A percentile compares a stretch with the other conserved stretches of the same genome.
Conservation (phyloP, 2,113 vertebrate species). For the Cebidichthys violaceus region DNA sequence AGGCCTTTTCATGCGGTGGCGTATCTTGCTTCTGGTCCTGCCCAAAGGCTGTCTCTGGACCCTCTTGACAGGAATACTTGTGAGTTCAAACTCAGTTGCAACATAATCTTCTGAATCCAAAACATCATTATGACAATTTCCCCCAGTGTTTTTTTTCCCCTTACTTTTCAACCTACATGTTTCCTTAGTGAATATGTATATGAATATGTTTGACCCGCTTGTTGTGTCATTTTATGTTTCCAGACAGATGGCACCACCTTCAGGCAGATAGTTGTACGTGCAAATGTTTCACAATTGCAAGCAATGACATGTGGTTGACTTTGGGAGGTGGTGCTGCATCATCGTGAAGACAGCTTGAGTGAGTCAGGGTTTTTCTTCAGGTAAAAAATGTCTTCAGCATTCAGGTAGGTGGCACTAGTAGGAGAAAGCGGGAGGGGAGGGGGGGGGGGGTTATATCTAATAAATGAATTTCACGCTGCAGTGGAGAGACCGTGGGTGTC, state of each 20-base stretch:
- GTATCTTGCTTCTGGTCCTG: not conserved
- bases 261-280: constrained; percentile 8
- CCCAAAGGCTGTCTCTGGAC: not conserved
- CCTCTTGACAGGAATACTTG: not conserved
- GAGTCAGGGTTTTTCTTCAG: not conserved
- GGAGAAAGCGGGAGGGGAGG: no score
- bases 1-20: not conserved
- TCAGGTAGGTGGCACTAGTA: not conserved
- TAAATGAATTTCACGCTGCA: not conserved
- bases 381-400: not conserved
- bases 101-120: not conserved
- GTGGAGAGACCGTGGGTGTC: not conserved
- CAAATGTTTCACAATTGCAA: not conserved
- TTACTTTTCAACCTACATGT: not conserved
- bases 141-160: not conserved
- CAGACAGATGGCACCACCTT: constrained; percentile 48
- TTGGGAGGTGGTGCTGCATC: constrained; percentile 20
- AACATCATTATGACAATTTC: not conserved
- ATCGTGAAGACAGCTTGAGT: not conserved
- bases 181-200: not conserved
- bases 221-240: not conserved
- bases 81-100: not conserved
- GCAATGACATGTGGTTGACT: constrained; percentile 6
- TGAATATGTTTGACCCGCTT: not conserved
- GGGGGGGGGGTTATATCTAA: not conserved